Base-by-base conservation (phyloP, 2,888 invertebrate genomes). In the Eupeodes luniger region DNA sequence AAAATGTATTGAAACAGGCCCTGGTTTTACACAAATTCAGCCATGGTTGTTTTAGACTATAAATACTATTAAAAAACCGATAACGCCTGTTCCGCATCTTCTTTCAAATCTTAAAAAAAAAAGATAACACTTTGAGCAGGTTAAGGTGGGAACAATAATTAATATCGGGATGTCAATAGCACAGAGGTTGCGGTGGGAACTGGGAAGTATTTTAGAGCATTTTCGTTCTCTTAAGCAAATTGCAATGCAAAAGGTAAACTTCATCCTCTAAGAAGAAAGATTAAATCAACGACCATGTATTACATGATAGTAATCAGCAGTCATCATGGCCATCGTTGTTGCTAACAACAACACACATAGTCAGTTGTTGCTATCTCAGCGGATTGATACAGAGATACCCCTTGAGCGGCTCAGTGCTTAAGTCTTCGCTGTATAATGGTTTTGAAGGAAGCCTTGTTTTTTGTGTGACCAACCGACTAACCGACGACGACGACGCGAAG, bases 301-400 rank as follows among this genome's bases (percentile, higher is more conserved):
- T 85, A 89, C 88, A 85, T 53, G 89, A 89, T 89, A 89, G 78
- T 49, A 85, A 89, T 89, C 89, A 81, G 81, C 89, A 85, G 85
- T 81, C 85, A 85, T 82, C 85, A 76, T 81, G 57, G 74, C 81
- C 80, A 88, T 85, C 81, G 83, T 66, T 67, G 70, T 47, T 34
- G 44, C 51, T 55, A 66, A 76, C 69, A 66, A 76, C 69, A 78
- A 47, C 64, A 72, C 36, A 51, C 11, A 40, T 59, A 59, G 44
- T 34, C 59, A 4, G 27, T 59, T 72, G 10, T n/a, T 59, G 27
- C 6, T 4, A 40, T 40, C 40, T 72, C 59, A 57, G 55, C 40
- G 55, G 40, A 53, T 34, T 27, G 40, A 69, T 69, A 19, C 69
- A 70, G 69, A 70, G 67, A 55, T 44, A 55, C 66, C 44, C 40